Conservation (phyloP, 1,140 invertebrate species). For the Drosophila virilis region DNA sequence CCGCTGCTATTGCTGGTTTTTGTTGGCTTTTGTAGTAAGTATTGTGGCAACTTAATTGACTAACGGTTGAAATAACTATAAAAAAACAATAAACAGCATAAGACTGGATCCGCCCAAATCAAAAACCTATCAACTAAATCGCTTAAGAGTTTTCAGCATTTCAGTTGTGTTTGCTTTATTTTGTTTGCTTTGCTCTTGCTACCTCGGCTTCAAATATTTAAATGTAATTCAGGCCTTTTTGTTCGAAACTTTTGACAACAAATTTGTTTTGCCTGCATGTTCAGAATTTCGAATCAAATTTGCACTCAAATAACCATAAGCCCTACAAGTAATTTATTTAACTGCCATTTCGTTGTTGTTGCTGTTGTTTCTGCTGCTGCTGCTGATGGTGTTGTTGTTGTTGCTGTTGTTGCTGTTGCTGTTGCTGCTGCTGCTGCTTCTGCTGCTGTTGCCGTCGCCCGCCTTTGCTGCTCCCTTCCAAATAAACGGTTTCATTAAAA, state of each 20-base stretch:
- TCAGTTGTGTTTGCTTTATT: constrained; percentile 24
- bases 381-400: background rate
- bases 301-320: constrained; percentile 32
- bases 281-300: constrained; percentile 39
- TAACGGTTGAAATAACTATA: constrained; percentile 64
- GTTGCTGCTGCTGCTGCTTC: constrained; percentile 16
- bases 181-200: constrained; percentile 30
- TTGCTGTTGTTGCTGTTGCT: background rate
- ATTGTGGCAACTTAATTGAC: constrained; percentile 80
- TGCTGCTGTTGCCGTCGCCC: constrained; percentile 23
- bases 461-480: constrained; percentile 27
- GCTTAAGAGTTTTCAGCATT: constrained; percentile 43
- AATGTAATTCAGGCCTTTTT: constrained; percentile 32
- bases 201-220: constrained; percentile 18
- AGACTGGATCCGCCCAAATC: constrained; percentile 28
- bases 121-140: constrained; percentile 51
- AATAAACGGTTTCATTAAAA: constrained; percentile 55
- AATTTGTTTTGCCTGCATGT: constrained; percentile 12
- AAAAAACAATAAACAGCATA: constrained; percentile 38
- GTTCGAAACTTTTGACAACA: constrained; percentile 45
- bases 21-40: constrained; percentile 63
- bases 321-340: constrained; percentile 54
- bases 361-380: constrained; percentile 3
- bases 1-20: constrained; percentile 6
- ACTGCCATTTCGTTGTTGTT: constrained; percentile 12